These are phyloP conservation scores for Charaxes varanes DNA, from an alignment of 1,140 invertebrate species.

Conservation along the genomic window DNA sequence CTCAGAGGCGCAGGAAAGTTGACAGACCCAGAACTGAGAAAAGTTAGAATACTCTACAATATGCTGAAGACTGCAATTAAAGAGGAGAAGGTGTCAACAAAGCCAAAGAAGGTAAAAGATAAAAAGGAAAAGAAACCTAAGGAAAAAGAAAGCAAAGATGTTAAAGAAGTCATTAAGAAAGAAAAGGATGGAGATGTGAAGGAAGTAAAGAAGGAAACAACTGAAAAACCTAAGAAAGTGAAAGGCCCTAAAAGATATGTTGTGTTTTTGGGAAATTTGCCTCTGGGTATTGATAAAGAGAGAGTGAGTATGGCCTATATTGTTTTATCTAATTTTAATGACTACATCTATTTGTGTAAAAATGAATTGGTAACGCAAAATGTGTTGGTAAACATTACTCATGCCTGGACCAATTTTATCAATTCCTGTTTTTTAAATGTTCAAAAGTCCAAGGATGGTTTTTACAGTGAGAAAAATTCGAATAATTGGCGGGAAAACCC, in stretches of 20 bases:
- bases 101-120: constrained; percentile 12
- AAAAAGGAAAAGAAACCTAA: constrained; percentile 18
- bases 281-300: constrained; percentile 42
- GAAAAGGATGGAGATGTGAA: constrained; percentile 17
- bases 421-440: no score
- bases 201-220: constrained; percentile 15
- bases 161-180: constrained; percentile 12
- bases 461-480: no score
- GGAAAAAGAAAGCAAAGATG: constrained; percentile 14
- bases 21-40: constrained; percentile 44
- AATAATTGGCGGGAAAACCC: no score
- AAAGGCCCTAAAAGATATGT: constrained; percentile 62
- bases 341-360: not conserved
- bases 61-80: constrained; percentile 48
- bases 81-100: constrained; percentile 18
- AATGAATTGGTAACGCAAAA: no score
- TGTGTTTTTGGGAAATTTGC: constrained; percentile 60
- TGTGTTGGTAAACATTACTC: no score
- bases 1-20: constrained; percentile 28
- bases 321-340: not conserved
- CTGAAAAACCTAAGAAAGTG: constrained; percentile 23
- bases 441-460: no score
- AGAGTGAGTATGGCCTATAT: constrained; percentile 29
- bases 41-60: constrained; percentile 56
- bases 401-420: no score